Evolutionary conservation across 2,797 vertebrate genomes (phyloP).

Genomic region (Acridotheres tristis): DNA sequence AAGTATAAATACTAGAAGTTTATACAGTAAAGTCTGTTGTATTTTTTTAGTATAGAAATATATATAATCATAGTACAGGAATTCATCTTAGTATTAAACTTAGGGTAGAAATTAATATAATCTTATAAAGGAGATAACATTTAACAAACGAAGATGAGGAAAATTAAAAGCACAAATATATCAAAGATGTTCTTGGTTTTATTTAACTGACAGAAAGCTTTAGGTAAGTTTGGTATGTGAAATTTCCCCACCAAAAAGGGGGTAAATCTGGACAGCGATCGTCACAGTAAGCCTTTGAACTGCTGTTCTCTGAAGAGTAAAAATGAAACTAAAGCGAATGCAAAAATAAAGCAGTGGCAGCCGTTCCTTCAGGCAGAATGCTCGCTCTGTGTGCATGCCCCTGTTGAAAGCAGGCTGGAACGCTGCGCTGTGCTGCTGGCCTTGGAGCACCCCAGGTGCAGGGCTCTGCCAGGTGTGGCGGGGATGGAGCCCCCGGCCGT

Average conservation of each 20-base stretch:
- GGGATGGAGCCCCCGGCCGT: accelerated
- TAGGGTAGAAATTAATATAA: neutral
- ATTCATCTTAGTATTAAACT: neutral
- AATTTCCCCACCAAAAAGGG: neutral
- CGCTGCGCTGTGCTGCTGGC: accelerated
- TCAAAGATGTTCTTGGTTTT: slow-evolving; percentile 7
- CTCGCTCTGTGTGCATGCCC: too few species aligned
- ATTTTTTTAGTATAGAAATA: neutral
- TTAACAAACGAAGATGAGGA: neutral
- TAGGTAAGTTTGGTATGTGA: neutral
- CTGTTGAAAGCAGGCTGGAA: accelerated
- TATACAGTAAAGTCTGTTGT: neutral
- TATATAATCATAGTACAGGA: neutral
- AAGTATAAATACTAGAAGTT: neutral
- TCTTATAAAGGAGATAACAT: neutral
- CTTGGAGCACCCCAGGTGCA: neutral
- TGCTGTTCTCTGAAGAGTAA: neutral
- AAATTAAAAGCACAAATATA: neutral
- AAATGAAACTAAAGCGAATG: neutral
- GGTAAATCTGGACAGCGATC: neutral
- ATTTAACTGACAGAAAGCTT: slow-evolving; percentile 22
- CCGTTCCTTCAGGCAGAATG: neutral
- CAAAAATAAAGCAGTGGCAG: neutral
- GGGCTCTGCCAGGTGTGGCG: accelerated
- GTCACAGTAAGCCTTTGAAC: neutral